Base-by-base conservation (phyloP, 2,888 invertebrate species). In the Philaethria dido region DNA sequence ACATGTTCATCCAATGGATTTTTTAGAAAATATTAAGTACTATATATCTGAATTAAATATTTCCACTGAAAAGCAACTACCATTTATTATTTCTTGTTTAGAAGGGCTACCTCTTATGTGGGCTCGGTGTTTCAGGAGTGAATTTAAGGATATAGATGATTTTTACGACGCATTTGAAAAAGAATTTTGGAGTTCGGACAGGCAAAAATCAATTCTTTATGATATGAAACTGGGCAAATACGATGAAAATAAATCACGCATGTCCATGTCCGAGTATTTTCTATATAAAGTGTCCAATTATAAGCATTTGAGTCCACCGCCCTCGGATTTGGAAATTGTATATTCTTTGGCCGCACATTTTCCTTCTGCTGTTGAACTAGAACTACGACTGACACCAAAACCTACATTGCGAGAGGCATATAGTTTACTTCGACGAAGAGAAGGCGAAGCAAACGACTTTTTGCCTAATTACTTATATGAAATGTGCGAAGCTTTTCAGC, bases 401-500 rank as follows among this genome's bases (percentile, higher is more conserved):
- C 92, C 92, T 45, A 88, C 88, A 71, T 79, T 92, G 73, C 88
- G 92, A 52, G 92, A 92, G 72, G 91, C 92, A 47, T 92, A 92
- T 75, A 85, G 86, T 57, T 78, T 89, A 75, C 85, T 92, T 63
- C 87, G 91, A 29, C 89, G 92, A 64, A 85, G 91, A 74, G 92
- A 92, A 74, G 90, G 91, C 61, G 91, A 90, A 68, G 76, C 86
- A 47, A 80, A 85, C 20, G 91, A 92, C 73, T 92, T 88, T 76
- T 78, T 92, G 69, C 92, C 92, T 60, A 92, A 92, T 78, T 92
- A 92, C 75, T 82, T 92, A 76, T 92, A 87, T 76, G 92, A 92
- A 78, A 92, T 92, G 92, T 92, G 92, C 72, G 92, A 92, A 72
- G 87, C 89, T 25, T 92, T 88, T 71, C 92, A 92, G 72, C 85